Evolutionary conservation across 1,140 invertebrate genomes (phyloP), one percentile per base, ranked within the genome.

Genomic region (Magallana angulata): DNA sequence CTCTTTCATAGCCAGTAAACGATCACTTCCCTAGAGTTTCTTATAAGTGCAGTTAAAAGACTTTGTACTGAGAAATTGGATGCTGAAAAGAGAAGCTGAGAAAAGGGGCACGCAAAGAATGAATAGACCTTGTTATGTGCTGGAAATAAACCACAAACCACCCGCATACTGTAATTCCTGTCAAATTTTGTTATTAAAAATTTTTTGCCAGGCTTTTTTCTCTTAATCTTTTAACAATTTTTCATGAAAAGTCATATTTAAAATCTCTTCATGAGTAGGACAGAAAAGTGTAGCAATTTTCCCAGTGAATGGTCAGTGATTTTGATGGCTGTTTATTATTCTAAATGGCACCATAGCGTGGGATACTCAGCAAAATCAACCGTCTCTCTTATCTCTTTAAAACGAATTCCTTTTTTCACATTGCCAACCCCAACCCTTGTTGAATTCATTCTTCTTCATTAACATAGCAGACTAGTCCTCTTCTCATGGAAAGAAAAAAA

Each of bases 1-100:
- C 68, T 76, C 68, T 76, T 76, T 76, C 68, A 76, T 76, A 76
- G 68, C 68, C 36, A 30, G 68, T 76, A 76, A 76, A 36, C 36
- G 68, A 76, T 76, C 30, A 14, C 68, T 76, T 76, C 24, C 68
- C 30, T 76, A 36, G 11, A 76, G 36, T 76, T 76, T 76, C 68
- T 30, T 76, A 76, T 76, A 30, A 76, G 68, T 30, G 24, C 9
- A 76, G 68, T 24, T 48, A 16, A 11, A 11, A 76, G 68, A 76
- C 68, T 64, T 62, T 76, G 68, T 76, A 30, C 24, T 24, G 8
- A 24, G 68, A 76, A 36, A 76, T 76, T 76, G 30, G 68, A 9
- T 30, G 68, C 68, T 76, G 68, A 76, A 76, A 76, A 62, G 6
- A 62, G 60, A 16, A 48, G 36, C 14, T n/a, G n/a, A 62, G 60